Evolutionary conservation across 2,797 vertebrate genomes (phyloP).

Genomic region (Poecilia wingei): DNA sequence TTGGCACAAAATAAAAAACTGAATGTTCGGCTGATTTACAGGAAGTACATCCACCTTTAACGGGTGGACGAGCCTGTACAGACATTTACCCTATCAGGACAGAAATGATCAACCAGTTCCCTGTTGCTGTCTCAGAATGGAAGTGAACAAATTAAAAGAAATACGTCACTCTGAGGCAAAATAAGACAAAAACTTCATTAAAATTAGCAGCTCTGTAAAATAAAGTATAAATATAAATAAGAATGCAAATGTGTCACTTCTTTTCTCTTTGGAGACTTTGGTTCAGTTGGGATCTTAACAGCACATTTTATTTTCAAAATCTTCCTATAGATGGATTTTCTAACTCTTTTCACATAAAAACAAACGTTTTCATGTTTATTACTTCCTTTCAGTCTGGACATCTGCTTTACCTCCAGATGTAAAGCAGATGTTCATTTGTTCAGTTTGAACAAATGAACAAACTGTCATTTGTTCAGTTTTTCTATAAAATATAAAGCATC

Average conservation of each 20-base stretch:
- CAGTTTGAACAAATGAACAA: neutral
- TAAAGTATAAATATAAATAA: neutral
- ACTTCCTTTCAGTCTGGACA: neutral
- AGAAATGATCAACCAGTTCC: neutral
- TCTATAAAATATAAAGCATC: neutral
- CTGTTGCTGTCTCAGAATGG: neutral
- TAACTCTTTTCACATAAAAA: neutral
- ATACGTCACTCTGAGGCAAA: neutral
- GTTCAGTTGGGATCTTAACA: constrained; percentile 25
- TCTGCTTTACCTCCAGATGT: neutral
- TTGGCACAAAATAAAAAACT: constrained; percentile 44
- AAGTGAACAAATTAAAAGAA: neutral
- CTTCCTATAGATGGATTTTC: neutral
- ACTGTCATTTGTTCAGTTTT: neutral
- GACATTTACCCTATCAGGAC: neutral
- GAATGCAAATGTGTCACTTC: neutral
- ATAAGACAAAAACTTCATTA: neutral
- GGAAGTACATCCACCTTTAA: neutral
- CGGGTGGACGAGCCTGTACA: neutral
- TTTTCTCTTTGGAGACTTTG: constrained; percentile 28
- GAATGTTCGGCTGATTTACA: neutral
- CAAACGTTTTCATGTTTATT: neutral
- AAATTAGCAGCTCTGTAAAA: neutral
- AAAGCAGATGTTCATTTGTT: neutral
- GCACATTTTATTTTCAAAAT: neutral